Conservation (phyloP, 2,113 vertebrate species). For the Alectura lathami region DNA sequence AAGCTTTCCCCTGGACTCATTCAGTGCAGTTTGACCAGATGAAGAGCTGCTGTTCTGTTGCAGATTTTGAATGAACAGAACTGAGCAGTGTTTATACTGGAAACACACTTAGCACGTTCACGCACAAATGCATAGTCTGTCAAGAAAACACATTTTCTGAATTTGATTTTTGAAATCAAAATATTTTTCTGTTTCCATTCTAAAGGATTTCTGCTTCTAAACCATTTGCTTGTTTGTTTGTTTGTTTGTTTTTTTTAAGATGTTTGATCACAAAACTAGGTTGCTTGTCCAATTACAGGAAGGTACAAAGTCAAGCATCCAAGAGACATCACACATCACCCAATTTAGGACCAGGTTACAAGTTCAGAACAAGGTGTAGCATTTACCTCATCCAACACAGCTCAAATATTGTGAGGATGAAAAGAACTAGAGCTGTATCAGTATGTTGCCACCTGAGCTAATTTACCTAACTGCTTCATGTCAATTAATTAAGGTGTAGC, state of each 20-base stretch:
- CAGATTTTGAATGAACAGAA: neutral
- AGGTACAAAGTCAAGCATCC: neutral
- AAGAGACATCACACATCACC: accelerated
- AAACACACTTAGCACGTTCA: neutral
- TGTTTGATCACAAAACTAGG: neutral
- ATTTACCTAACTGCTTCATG: neutral
- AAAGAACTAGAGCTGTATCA: neutral
- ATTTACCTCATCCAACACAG: neutral
- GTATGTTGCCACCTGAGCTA: neutral
- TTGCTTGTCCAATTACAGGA: neutral
- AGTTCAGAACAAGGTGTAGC: neutral
- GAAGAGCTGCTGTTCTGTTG: neutral
- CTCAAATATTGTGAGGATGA: neutral
- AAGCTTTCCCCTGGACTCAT: neutral
- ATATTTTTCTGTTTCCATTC: neutral
- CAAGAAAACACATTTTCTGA: neutral
- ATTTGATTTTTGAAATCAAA: neutral
- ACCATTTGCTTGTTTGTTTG: no score
- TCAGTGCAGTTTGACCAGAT: neutral
- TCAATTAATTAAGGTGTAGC: neutral
- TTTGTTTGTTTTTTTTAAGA: neutral
- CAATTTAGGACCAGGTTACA: neutral
- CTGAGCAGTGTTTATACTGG: neutral
- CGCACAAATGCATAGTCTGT: neutral
- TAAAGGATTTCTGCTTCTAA: neutral